Evolutionary conservation across 1,140 invertebrate species (phyloP), one percentile per base, ranked within the genome.

Genomic region (Apis cerana): DNA sequence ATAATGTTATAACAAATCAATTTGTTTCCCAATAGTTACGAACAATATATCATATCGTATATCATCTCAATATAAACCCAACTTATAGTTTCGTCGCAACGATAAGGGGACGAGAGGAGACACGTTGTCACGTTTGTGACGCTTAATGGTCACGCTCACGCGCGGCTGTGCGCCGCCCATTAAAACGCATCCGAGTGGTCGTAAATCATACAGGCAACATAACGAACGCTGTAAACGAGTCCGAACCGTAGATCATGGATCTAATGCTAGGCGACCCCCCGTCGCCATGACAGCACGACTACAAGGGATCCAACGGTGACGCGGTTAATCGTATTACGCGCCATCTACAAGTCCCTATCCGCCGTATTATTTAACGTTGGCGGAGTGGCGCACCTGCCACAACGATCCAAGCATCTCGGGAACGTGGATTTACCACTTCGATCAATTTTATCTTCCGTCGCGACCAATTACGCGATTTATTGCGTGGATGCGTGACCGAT

Each of bases 191-290:
- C 85, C 27, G 21, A 67, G 54, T 15, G 50, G 83, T 59, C 67
- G 67, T 88, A 88, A 88, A 89, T 87, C 88, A 89, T 81, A 27
- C 58, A 11, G 23, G 19, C 61, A 80, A 81, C 82, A 58, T 85
- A 89, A 88, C 85, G 75, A 85, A 89, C 65, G 76, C 67, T 80
- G 83, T 89, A 89, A 89, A 89, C 83, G 88, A 88, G 83, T 21
- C 74, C 21, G 75, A 71, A 76, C 87, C 85, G 85, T 91, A 91
- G 90, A 92, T 90, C 89, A 86, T 84, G 85, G 65, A 75, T 77
- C 84, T 80, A 86, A 90, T 86, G 87, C 87, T 91, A 91, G 88
- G 83, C 84, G 91, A 91, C 91, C 91, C 91, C 91, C 91, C 90
- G 91, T 86, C 71, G 91, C 79, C 43, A 27, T 86, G 88, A 90